Evolutionary conservation across 2,113 vertebrate genomes (phyloP).

Genomic region (Nycticryphes semicollaris): DNA sequence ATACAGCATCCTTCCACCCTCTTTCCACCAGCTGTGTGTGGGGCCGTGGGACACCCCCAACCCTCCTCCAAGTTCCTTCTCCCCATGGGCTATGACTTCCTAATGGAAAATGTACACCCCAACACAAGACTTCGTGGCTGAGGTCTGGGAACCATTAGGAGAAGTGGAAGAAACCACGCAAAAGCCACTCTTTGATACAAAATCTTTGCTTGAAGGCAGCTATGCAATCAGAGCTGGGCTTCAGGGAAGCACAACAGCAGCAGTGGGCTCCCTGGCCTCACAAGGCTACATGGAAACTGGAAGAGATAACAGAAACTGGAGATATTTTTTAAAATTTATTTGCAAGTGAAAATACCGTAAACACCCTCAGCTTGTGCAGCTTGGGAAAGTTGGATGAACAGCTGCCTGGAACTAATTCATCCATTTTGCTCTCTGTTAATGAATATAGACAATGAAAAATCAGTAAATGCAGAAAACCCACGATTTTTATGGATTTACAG

Average conservation of each 20-base stretch:
- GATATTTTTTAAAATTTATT: neutral
- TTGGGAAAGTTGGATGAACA: slow-evolving; percentile 34
- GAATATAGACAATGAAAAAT: slow-evolving; percentile 58
- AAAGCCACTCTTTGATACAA: neutral
- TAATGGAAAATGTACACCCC: neutral
- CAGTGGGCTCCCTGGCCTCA: neutral
- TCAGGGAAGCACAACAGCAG: neutral
- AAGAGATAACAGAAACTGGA: neutral
- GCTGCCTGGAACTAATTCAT: slow-evolving; percentile 50
- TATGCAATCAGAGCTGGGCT: neutral
- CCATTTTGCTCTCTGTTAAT: slow-evolving; percentile 39
- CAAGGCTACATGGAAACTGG: neutral
- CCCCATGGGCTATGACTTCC: rapidly evolving
- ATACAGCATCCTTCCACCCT: neutral
- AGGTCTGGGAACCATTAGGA: neutral
- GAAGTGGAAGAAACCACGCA: neutral
- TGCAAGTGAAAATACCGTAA: slow-evolving; percentile 40
- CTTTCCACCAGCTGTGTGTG: neutral
- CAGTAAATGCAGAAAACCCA: slow-evolving; percentile 44
- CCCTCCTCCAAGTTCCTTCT: neutral
- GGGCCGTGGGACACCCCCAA: neutral
- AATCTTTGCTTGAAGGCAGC: neutral
- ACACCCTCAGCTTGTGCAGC: slow-evolving; percentile 15
- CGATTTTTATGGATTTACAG: slow-evolving; percentile 32
- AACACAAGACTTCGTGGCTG: neutral